Base-by-base conservation (phyloP, 1,140 invertebrate genomes). In the Grapholita molesta region DNA sequence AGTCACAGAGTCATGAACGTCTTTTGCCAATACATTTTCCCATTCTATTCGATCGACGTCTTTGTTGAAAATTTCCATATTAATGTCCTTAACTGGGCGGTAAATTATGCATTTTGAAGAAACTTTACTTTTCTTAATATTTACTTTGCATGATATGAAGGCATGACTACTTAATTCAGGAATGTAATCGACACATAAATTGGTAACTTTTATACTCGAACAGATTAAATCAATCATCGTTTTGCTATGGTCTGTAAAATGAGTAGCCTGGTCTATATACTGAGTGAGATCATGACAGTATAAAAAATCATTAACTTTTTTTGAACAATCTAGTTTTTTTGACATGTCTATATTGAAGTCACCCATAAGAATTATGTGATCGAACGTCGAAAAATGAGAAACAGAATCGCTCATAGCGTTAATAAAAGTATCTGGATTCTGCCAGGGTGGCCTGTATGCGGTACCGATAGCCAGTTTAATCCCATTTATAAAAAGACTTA, bases 391-490 rank as follows among this genome's bases (percentile, higher is more conserved):
- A 25, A 69, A 28, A 3, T 33, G 38, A 3, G 11, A 11, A 21
- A 69, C 28, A 3, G 55, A 28, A 1, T 64, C 55, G 5, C 32
- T 61, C 5, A 69, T 7, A 4, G 68, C 35, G 64, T 69, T 55
- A 48, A 69, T 23, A 30, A 69, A 69, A 2, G 23, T 38, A 7
- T 69, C 57, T 15, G 30, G 15, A 18, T 64, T 64, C 1, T 64
- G 35, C 68, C 68, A 69, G 1, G 55, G 55, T 2, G 68, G 68
- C 0, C 68, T 32, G 23, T 69, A 69, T 4, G 55, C 57, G 6
- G 55, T 64, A 9, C 68, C 68, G 3, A 69, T 69, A 8, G 18
- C 32, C 2, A 69, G 12, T n/a, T 18, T 64, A 1, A 48, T 3
- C 1, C 35, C 35, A 32, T 48, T 64, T 2, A 69, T 1, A 12